Evolutionary conservation across 1,140 invertebrate species (phyloP), one percentile per base, ranked within the genome.

Genomic region (Brachionus plicatilis): DNA sequence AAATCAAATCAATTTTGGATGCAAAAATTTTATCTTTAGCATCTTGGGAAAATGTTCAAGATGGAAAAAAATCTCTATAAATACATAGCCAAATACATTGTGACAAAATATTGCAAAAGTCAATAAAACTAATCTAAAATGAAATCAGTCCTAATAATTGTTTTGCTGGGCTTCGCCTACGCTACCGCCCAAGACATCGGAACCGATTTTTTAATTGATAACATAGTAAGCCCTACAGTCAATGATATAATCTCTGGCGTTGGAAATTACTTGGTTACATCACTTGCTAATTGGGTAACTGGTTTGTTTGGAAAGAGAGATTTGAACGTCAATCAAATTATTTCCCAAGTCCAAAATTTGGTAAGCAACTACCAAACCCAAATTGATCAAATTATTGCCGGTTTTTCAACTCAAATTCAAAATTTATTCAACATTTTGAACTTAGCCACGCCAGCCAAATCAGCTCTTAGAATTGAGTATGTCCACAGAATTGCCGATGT

Each of bases 301-400:
- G 14, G 70, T 11, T 75, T 75, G 70, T 75, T 75, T 24, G 70
- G 70, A n/a, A 75, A 75, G 45, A 75, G 70, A 75, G 70, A 75
- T 17, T 43, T 75, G 37, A 45, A 75, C 17, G 12, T 20, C 41
- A 24, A 24, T 43, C 41, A 43, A 75, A 20, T 75, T 24, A 75
- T 75, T 43, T 45, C 33, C n/a, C 70, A 75, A 43, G 70, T 75
- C 9, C 70, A 75, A 41, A 75, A 41, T 75, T 75, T 41, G 70
- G 20, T 75, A 3, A 24, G 41, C 37, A 70, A 70, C 24, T 75
- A 75, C 20, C 33, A 75, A 47, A 43, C 33, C 11, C 33, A 75
- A 41, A 75, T 75, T 45, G 41, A 75, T 20, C 70, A 75, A 75
- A 41, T 75, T 17, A 75, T 75, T 43, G 14, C 41, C 9, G 37